A percentile compares a stretch with the other conserved stretches of the same genome.
These are phyloP conservation scores for Diacarnus erythraeanus DNA, from an alignment of 37 sponge, comb jelly and placozoan genomes.

Conservation along the genomic window DNA sequence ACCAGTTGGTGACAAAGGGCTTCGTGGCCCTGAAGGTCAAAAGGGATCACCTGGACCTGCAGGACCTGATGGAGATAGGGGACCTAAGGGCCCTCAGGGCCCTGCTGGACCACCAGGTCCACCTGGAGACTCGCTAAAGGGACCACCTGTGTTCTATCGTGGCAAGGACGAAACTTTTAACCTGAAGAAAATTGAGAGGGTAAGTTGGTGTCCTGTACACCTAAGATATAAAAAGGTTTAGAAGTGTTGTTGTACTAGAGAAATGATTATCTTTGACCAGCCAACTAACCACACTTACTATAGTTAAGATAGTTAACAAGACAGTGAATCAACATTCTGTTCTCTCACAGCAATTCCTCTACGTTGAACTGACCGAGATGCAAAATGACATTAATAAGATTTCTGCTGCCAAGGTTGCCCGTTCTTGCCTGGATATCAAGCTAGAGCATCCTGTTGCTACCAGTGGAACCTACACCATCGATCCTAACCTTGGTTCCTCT, in stretches of 20 bases:
- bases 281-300: no score
- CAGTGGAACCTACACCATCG: constrained; percentile 57
- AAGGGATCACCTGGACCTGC: constrained; percentile 54
- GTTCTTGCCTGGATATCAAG: constrained; percentile 52
- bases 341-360: constrained; percentile 59
- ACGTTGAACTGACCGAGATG: constrained; percentile 50
- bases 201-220: no score
- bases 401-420: not conserved
- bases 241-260: no score
- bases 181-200: constrained; percentile 42
- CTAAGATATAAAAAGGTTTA: no score
- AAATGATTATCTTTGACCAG: no score
- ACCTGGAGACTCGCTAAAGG: constrained; percentile 52
- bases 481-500: constrained; percentile 67
- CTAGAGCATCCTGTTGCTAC: constrained; percentile 36
- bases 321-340: no score
- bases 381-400: constrained; percentile 39
- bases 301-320: no score
- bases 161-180: constrained; percentile 43
- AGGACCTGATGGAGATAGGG: constrained; percentile 31
- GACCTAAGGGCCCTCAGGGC: constrained; percentile 34
- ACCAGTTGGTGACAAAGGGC: constrained; percentile 22
- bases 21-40: constrained; percentile 42
- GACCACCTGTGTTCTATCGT: constrained; percentile 45
- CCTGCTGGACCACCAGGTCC: constrained; percentile 60